Conservation (phyloP, 2,113 vertebrate genomes). For the Centrocercus urophasianus region DNA sequence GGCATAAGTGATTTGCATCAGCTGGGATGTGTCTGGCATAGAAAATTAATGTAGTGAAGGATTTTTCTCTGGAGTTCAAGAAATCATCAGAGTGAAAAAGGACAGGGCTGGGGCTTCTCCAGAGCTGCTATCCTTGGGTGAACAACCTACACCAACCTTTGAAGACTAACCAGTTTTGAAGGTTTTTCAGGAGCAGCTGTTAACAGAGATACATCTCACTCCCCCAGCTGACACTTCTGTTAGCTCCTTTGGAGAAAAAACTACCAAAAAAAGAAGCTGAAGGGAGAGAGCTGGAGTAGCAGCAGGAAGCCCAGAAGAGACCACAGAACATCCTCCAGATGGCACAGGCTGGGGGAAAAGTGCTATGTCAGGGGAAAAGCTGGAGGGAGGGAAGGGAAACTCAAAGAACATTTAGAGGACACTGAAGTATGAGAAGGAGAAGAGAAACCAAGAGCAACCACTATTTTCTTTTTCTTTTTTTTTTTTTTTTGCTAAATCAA, state of each 20-base stretch:
- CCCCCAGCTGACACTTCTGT: not conserved
- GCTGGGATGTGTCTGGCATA: not conserved
- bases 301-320: not conserved
- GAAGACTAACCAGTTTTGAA: not conserved
- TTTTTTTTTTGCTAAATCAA: not conserved
- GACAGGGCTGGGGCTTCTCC: not conserved
- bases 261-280: not conserved
- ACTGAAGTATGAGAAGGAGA: not conserved
- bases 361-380: not conserved
- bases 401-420: not conserved
- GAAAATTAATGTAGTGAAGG: not conserved
- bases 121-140: not conserved
- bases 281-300: not conserved
- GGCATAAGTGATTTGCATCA: constrained; percentile 44
- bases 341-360: not conserved
- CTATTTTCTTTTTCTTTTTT: not conserved
- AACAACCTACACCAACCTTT: not conserved
- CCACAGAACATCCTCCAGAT: not conserved
- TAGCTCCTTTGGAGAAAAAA: not conserved
- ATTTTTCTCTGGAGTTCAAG: not conserved
- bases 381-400: not conserved
- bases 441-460: not conserved
- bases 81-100: not conserved
- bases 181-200: constrained; percentile 5
- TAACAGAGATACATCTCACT: not conserved